These are phyloP conservation scores for Antheraea mylitta DNA, from an alignment of 1,140 invertebrate species.

Conservation along the genomic window DNA sequence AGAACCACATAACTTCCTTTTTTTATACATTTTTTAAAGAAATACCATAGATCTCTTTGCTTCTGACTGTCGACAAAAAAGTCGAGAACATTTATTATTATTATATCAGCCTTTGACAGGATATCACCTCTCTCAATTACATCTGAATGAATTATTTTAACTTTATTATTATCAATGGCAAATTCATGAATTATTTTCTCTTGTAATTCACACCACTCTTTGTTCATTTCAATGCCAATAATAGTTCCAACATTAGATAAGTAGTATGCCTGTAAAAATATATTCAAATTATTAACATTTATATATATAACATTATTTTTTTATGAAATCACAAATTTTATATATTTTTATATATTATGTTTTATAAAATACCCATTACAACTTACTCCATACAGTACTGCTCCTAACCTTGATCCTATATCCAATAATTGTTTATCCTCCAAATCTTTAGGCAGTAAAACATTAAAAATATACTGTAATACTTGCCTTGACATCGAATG, in stretches of 20 bases:
- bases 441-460: slow-evolving; percentile 80
- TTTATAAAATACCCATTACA: not conserved
- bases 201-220: slow-evolving; percentile 83
- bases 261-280: slow-evolving; percentile 81
- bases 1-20: slow-evolving; percentile 80
- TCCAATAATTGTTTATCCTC: slow-evolving; percentile 82
- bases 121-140: slow-evolving; percentile 79
- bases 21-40: slow-evolving; percentile 79
- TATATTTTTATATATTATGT: no score
- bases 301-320: no score
- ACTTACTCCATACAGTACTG: slow-evolving; percentile 84
- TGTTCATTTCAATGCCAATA: slow-evolving; percentile 86
- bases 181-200: slow-evolving; percentile 80
- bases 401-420: slow-evolving; percentile 85
- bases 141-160: slow-evolving; percentile 80
- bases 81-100: slow-evolving; percentile 84
- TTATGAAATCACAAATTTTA: no score
- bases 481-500: slow-evolving; percentile 83
- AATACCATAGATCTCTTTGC: slow-evolving; percentile 81
- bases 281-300: not conserved
- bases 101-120: slow-evolving; percentile 79
- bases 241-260: slow-evolving; percentile 81
- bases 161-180: slow-evolving; percentile 76
- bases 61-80: slow-evolving; percentile 80
- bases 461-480: slow-evolving; percentile 83